Evolutionary conservation across 1,140 invertebrate species (phyloP).

Genomic region (Drosophila ogumai): DNA sequence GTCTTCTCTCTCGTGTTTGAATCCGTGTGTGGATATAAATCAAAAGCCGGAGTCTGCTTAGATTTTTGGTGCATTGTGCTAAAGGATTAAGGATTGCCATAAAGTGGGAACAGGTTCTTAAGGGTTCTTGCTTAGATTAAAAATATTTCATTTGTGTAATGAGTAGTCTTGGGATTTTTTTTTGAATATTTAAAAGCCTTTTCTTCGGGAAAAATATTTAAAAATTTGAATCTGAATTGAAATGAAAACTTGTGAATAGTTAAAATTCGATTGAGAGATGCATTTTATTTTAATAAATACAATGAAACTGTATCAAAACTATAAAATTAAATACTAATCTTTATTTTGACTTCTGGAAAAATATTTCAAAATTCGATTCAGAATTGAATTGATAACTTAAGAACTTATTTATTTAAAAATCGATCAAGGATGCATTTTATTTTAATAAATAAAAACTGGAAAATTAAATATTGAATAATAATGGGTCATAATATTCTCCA

Average conservation of each 20-base stretch:
- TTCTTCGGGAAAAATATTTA: not conserved
- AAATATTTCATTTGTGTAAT: constrained; percentile 1
- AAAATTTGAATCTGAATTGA: not conserved
- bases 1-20: constrained; percentile 26
- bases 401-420: no score
- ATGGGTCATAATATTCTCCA: not conserved
- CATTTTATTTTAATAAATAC: not conserved
- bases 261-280: not conserved
- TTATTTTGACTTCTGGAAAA: no score
- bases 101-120: constrained; percentile 22
- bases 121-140: not conserved
- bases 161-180: not conserved
- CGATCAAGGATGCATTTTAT: no score
- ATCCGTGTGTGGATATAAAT: constrained; percentile 55
- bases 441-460: no score
- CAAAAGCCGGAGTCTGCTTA: constrained; percentile 55
- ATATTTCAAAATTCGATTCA: no score
- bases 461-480: not conserved
- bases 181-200: not conserved
- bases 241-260: no score
- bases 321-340: no score
- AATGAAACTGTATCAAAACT: not conserved
- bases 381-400: no score
- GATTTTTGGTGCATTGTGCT: constrained; percentile 55
- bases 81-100: constrained; percentile 55